A percentile compares a stretch with the other conserved stretches of the same genome.
phyloP scores from a whole-genome alignment of 2,888 invertebrate genomes.

The Drosophila setosimentum region DNA sequence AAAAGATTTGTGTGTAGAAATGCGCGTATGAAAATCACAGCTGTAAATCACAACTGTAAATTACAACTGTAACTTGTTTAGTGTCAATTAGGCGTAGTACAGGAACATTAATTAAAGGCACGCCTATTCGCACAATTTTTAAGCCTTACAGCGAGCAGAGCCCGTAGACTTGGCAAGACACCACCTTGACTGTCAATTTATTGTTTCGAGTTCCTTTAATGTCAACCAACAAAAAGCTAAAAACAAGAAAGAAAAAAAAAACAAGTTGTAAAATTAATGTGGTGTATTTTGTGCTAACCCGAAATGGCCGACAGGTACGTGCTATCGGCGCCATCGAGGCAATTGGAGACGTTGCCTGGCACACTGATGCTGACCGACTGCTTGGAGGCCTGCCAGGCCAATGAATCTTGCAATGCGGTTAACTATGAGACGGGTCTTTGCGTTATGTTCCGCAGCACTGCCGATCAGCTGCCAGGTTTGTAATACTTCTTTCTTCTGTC shows the following conservation, averaged over 20 bases:
- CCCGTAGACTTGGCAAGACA: neutral
- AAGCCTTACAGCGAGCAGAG: conserved; percentile 11
- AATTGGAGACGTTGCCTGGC: conserved; percentile 95
- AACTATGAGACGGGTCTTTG: conserved; percentile 98
- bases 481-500: neutral
- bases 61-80: neutral
- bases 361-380: conserved; percentile 97
- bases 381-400: conserved; percentile 95
- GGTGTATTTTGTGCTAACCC: conserved; percentile 69
- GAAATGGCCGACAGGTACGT: conserved; percentile 85
- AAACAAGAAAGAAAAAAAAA: conserved; percentile 5
- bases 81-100: conserved; percentile 8
- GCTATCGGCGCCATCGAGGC: conserved; percentile 95
- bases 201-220: conserved; percentile 8
- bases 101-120: neutral
- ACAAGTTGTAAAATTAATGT: conserved; percentile 68
- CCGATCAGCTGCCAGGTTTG: conserved; percentile 94
- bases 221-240: conserved; percentile 19
- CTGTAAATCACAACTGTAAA: neutral
- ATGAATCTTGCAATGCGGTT: conserved; percentile 96
- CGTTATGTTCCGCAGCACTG: conserved; percentile 93
- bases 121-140: conserved; percentile 7
- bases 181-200: conserved; percentile 1
- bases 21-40: neutral
- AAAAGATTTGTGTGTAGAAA: neutral